These are phyloP conservation scores for Siphonodentalium dalli DNA, from an alignment of 2,888 invertebrate species.

Conservation along the genomic window DNA sequence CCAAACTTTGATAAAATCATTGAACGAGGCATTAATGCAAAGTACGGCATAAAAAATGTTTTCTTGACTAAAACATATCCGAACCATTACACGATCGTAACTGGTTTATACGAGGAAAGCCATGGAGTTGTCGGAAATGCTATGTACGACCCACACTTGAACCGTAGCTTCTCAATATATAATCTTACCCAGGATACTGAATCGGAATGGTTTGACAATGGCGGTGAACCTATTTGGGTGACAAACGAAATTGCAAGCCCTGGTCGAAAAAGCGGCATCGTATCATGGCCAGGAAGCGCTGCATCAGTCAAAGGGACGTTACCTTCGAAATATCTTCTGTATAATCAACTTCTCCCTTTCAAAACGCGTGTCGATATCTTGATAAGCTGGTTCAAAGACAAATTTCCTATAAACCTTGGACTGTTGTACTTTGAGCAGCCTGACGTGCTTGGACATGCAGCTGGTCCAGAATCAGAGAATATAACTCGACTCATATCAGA, in stretches of 20 bases:
- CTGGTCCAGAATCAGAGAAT: slow-evolving; percentile 65
- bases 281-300: slow-evolving; percentile 77
- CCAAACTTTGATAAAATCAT: slow-evolving; percentile 71
- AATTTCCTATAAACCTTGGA: slow-evolving; percentile 74
- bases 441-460: slow-evolving; percentile 72
- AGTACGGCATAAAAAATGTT: slow-evolving; percentile 64
- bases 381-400: slow-evolving; percentile 53
- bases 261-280: slow-evolving; percentile 71
- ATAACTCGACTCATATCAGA: slow-evolving; percentile 69
- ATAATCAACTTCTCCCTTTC: slow-evolving; percentile 43
- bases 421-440: slow-evolving; percentile 77
- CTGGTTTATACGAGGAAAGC: slow-evolving; percentile 70
- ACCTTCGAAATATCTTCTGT: slow-evolving; percentile 37
- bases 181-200: slow-evolving; percentile 53
- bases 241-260: slow-evolving; percentile 69
- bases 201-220: slow-evolving; percentile 65
- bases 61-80: slow-evolving; percentile 75
- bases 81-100: slow-evolving; percentile 78
- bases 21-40: slow-evolving; percentile 70
- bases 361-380: slow-evolving; percentile 46
- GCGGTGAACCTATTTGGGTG: slow-evolving; percentile 65
- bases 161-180: slow-evolving; percentile 36
- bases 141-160: slow-evolving; percentile 69
- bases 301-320: slow-evolving; percentile 59
- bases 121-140: slow-evolving; percentile 76